Evolutionary conservation across 1,140 invertebrate species (phyloP).

Genomic region (Pseudomyrmex flavicornis): DNA sequence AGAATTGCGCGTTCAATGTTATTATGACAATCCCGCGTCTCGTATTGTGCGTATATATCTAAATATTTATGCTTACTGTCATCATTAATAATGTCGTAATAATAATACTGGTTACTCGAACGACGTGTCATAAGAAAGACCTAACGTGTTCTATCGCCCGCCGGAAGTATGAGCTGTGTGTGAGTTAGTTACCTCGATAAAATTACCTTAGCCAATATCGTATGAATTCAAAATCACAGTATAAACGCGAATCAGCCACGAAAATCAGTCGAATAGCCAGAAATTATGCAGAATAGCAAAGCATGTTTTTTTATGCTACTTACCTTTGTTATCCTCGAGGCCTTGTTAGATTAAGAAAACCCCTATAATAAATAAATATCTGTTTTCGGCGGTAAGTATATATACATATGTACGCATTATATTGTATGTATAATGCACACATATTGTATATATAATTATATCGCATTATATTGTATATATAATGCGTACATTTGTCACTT

Average conservation of each 20-base stretch:
- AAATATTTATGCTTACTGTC: background rate
- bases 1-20: slow-evolving; percentile 36
- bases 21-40: slow-evolving; percentile 12
- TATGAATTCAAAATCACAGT: slow-evolving; percentile 25
- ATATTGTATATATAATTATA: background rate
- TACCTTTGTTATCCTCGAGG: slow-evolving; percentile 38
- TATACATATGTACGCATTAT: background rate
- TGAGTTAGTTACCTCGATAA: slow-evolving; percentile 28
- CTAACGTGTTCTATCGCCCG: background rate
- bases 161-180: slow-evolving; percentile 9
- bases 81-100: slow-evolving; percentile 18
- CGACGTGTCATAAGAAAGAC: slow-evolving; percentile 31
- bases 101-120: slow-evolving; percentile 50
- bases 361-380: background rate
- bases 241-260: background rate
- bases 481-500: background rate
- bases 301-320: slow-evolving; percentile 1
- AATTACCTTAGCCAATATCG: background rate
- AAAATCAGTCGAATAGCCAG: slow-evolving; percentile 8
- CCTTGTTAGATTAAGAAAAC: slow-evolving; percentile 19
- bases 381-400: slow-evolving; percentile 14
- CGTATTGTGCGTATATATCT: background rate
- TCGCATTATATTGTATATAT: background rate
- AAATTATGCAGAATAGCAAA: background rate
- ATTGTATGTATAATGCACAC: background rate